phyloP scores from a whole-genome alignment of 2,113 vertebrate genomes.

The Rhinopomastus cyanomelas region DNA sequence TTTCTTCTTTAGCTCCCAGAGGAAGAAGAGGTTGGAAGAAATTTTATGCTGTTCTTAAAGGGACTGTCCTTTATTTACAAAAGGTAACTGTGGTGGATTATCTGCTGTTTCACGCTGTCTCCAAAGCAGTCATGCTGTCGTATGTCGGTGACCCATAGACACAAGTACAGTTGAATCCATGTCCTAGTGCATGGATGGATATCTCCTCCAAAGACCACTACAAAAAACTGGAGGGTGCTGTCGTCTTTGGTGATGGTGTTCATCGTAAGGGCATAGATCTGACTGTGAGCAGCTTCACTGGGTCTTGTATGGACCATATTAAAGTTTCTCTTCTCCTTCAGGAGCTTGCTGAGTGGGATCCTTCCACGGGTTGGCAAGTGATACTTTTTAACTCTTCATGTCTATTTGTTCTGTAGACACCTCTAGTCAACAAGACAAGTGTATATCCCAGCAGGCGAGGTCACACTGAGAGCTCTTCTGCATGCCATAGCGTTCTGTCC shows the following conservation, averaged over 20 bases:
- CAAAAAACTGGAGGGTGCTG: background rate
- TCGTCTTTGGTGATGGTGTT: background rate
- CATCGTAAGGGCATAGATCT: background rate
- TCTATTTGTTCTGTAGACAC: background rate
- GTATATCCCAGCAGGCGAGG: background rate
- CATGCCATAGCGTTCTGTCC: background rate
- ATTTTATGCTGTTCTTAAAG: slow-evolving; percentile 96
- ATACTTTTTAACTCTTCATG: background rate
- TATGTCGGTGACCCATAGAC: background rate
- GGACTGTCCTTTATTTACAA: slow-evolving; percentile 94
- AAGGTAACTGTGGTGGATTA: slow-evolving; percentile 79
- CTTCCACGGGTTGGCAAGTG: background rate
- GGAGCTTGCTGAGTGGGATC: background rate
- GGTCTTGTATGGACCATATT: background rate
- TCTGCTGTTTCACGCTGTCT: background rate
- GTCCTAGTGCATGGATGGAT: background rate
- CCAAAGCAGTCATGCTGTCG: background rate
- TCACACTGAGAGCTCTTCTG: background rate
- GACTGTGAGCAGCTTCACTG: background rate
- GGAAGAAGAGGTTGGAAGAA: slow-evolving; percentile 98
- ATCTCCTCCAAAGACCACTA: background rate
- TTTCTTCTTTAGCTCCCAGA: slow-evolving; percentile 82
- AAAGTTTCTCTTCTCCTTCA: background rate
- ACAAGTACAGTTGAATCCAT: background rate
- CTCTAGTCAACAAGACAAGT: background rate